phyloP scores from a whole-genome alignment of 2,113 vertebrate genomes.

The Istiophorus platypterus region DNA sequence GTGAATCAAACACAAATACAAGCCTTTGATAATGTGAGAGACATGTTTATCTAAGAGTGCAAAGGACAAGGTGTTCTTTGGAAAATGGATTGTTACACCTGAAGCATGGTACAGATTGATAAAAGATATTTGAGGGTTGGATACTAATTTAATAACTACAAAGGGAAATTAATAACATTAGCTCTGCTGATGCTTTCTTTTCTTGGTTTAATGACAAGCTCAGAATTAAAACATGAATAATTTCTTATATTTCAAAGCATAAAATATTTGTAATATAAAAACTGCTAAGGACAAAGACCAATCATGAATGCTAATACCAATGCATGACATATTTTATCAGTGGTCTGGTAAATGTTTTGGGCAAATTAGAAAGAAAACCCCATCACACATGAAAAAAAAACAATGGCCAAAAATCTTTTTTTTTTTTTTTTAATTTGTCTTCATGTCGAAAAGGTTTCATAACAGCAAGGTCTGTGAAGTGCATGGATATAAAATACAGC shows the following conservation, averaged over 20 bases:
- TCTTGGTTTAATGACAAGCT: neutral
- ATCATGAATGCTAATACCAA: neutral
- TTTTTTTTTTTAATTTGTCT: no score
- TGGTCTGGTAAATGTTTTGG: no score
- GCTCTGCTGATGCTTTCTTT: neutral
- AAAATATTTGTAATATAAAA: neutral
- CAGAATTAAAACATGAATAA: neutral
- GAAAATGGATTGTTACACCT: neutral
- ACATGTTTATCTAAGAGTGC: neutral
- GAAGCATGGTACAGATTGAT: neutral
- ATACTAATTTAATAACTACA: neutral
- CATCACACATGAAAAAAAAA: no score
- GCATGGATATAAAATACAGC: neutral
- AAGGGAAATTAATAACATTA: neutral
- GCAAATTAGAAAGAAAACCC: no score
- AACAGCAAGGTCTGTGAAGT: no score
- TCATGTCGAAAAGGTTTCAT: no score
- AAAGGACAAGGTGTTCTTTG: neutral
- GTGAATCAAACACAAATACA: conserved; percentile 11
- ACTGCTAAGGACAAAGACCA: neutral
- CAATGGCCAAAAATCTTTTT: no score
- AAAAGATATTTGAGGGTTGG: neutral
- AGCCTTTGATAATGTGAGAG: neutral
- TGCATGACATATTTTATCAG: no score
- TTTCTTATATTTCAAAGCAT: neutral